Evolutionary conservation across 2,113 vertebrate species (phyloP).

Genomic region (Eubucco bourcierii): DNA sequence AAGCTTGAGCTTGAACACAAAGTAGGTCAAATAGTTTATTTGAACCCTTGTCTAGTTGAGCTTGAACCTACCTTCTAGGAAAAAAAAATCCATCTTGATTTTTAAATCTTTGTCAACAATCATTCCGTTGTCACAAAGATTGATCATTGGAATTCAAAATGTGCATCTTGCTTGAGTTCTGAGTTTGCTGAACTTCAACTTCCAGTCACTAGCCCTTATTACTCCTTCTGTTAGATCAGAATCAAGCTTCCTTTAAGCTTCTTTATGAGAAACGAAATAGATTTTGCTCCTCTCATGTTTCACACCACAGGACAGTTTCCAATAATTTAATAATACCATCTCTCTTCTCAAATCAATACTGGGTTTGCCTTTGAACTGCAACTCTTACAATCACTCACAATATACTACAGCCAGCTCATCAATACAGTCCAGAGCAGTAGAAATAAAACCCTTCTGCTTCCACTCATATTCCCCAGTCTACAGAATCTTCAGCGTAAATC

Average conservation of each 20-base stretch:
- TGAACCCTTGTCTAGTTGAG: background rate
- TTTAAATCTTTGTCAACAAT: background rate
- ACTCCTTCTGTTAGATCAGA: background rate
- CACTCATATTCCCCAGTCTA: background rate
- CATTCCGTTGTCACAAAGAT: background rate
- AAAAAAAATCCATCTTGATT: background rate
- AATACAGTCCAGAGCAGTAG: background rate
- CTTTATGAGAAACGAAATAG: background rate
- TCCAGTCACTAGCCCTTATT: background rate
- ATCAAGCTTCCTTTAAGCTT: background rate
- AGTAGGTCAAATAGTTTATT: background rate
- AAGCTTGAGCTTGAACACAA: background rate
- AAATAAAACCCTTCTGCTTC: background rate
- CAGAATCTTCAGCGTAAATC: background rate
- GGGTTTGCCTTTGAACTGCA: background rate
- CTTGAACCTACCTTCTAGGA: background rate
- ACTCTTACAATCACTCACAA: background rate
- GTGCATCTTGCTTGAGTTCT: background rate
- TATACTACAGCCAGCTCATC: background rate
- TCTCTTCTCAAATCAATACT: background rate
- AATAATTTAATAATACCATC: background rate
- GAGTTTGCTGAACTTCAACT: background rate
- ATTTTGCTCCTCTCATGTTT: background rate
- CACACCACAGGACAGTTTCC: background rate
- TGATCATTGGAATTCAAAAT: background rate